phyloP scores from a whole-genome alignment of 2,797 vertebrate genomes.

The Malacoraja senta region DNA sequence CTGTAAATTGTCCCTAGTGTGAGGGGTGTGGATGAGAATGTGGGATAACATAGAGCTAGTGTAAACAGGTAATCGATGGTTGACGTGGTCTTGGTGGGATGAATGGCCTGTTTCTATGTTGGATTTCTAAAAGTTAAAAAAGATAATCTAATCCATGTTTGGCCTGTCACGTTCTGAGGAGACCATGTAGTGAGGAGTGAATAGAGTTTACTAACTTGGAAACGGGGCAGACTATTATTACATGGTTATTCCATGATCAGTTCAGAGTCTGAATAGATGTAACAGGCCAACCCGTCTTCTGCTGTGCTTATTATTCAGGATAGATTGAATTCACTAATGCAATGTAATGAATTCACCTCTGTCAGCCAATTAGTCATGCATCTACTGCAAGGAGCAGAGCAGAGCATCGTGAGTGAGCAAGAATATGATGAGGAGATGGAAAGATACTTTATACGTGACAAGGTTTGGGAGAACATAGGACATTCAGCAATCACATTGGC shows the following conservation, averaged over 20 bases:
- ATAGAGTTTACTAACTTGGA: no score
- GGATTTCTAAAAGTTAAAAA: no score
- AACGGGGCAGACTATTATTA: background rate
- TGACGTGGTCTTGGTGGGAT: no score
- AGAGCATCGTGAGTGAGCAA: background rate
- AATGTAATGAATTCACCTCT: background rate
- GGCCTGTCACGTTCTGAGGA: no score
- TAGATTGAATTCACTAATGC: background rate
- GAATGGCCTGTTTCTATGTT: no score
- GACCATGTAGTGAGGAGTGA: no score
- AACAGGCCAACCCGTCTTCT: background rate
- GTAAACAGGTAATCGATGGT: no score
- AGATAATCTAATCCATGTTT: no score
- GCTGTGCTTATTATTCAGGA: background rate
- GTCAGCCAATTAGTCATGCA: background rate
- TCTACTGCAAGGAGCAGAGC: background rate
- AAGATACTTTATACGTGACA: background rate
- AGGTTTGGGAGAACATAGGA: background rate
- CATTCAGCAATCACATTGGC: background rate
- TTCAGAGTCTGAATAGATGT: background rate
- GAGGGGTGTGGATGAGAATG: no score
- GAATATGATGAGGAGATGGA: background rate
- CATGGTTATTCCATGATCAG: background rate
- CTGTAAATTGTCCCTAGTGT: no score
- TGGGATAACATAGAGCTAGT: no score